These are phyloP conservation scores for Oostethus manadensis DNA, from an alignment of 2,113 vertebrate genomes.

Conservation along the genomic window DNA sequence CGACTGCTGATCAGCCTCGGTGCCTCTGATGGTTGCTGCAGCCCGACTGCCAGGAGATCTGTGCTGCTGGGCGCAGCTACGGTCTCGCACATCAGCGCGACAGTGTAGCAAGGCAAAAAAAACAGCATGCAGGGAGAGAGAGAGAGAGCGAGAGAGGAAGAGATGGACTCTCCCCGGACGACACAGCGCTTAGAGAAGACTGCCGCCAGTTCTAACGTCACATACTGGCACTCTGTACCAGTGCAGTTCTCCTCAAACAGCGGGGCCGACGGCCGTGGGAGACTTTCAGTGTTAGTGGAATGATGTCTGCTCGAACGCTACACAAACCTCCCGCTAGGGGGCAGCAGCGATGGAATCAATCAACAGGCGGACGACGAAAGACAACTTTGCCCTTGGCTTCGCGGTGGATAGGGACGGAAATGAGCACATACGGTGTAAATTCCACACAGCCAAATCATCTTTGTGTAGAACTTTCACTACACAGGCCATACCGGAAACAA, in stretches of 20 bases:
- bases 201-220: constrained; percentile 28
- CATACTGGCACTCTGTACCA: constrained; percentile 7
- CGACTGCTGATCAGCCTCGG: constrained; percentile 49
- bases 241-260: too few relatives aligned
- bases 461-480: too few relatives aligned
- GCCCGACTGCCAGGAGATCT: constrained; percentile 51
- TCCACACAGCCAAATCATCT: too few relatives aligned
- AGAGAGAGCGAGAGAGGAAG: constrained; percentile 23
- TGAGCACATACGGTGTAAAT: too few relatives aligned
- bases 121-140: constrained; percentile 46
- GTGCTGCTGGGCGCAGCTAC: constrained; percentile 24
- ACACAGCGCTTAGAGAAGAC: constrained; percentile 39
- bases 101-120: constrained; percentile 45
- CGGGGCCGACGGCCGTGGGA: too few relatives aligned
- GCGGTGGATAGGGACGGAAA: too few relatives aligned
- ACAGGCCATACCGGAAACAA: too few relatives aligned
- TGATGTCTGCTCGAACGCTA: neutral
- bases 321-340: neutral
- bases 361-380: too few relatives aligned
- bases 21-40: constrained; percentile 20
- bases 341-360: too few relatives aligned
- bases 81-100: constrained; percentile 49
- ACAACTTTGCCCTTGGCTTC: too few relatives aligned
- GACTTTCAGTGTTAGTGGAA: too few relatives aligned
- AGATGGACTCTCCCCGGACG: constrained; percentile 36